A percentile compares a stretch with the other conserved stretches of the same genome.
Conservation (phyloP, 2,888 invertebrate genomes). For the Scaptomyza flava region DNA sequence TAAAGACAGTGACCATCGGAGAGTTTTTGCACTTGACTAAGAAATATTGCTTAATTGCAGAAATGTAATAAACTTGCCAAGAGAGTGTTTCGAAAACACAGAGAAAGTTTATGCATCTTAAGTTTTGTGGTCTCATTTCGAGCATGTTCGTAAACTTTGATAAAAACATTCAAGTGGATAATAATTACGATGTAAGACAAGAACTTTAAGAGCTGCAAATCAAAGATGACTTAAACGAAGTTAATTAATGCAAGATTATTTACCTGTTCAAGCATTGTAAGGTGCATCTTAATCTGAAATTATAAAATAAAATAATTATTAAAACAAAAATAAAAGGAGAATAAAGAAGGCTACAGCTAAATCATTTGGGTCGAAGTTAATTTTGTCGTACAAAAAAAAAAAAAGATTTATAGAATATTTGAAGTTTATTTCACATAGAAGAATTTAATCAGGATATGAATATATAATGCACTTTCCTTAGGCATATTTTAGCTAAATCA, state of each 20-base stretch:
- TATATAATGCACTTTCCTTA: background rate
- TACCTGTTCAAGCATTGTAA: background rate
- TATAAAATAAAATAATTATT: background rate
- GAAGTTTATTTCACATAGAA: too few relatives aligned
- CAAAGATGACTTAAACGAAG: background rate
- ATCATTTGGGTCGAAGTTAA: too few relatives aligned
- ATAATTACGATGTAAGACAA: background rate
- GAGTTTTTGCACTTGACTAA: slow-evolving; percentile 54
- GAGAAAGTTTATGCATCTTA: slow-evolving; percentile 39
- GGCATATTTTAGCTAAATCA: background rate
- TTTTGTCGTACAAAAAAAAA: too few relatives aligned
- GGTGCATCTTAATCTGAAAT: background rate
- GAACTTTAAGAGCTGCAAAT: background rate
- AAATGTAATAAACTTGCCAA: slow-evolving; percentile 49
- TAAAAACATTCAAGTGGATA: slow-evolving; percentile 16
- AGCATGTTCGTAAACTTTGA: slow-evolving; percentile 28
- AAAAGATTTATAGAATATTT: too few relatives aligned
- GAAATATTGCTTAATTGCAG: slow-evolving; percentile 69
- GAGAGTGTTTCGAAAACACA: slow-evolving; percentile 11
- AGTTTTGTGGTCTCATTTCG: slow-evolving; percentile 37
- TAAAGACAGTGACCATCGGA: slow-evolving; percentile 23
- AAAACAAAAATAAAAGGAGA: background rate
- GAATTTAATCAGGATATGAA: background rate
- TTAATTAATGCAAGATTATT: background rate
- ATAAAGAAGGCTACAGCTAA: background rate